These are phyloP conservation scores for Hydrolagus colliei DNA, from an alignment of 2,797 vertebrate genomes.

Conservation along the genomic window DNA sequence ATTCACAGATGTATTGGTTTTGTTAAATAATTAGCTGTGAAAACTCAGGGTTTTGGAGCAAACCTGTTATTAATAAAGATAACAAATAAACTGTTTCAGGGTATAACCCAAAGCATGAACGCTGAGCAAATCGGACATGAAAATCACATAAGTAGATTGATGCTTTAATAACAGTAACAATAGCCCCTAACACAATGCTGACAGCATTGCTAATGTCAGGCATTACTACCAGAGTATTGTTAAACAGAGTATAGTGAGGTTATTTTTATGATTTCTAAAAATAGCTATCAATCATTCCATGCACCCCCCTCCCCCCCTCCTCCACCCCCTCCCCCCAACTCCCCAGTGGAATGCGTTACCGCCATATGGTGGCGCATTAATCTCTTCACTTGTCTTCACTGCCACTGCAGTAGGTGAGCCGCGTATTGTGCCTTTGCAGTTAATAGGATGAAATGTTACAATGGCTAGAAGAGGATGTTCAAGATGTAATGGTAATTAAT, in stretches of 20 bases:
- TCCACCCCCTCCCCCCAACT: too few relatives aligned
- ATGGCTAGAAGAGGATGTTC: too few relatives aligned
- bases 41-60: too few relatives aligned
- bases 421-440: neutral
- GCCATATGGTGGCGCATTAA: neutral
- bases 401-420: neutral
- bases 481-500: too few relatives aligned
- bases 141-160: neutral
- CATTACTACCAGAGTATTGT: neutral
- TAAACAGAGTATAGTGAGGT: neutral
- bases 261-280: constrained; percentile 1
- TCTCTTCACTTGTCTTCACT: neutral
- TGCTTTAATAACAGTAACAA: constrained; percentile 7
- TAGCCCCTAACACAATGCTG: neutral
- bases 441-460: too few relatives aligned
- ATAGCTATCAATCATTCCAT: neutral
- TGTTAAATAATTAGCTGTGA: too few relatives aligned
- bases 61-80: neutral
- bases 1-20: too few relatives aligned
- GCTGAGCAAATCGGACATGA: neutral
- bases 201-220: neutral
- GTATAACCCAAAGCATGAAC: neutral
- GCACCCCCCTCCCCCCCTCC: too few relatives aligned
- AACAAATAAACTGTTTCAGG: neutral
- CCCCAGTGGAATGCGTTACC: neutral